phyloP scores from a whole-genome alignment of 2,888 invertebrate species.

The Eupithecia abbreviata region DNA sequence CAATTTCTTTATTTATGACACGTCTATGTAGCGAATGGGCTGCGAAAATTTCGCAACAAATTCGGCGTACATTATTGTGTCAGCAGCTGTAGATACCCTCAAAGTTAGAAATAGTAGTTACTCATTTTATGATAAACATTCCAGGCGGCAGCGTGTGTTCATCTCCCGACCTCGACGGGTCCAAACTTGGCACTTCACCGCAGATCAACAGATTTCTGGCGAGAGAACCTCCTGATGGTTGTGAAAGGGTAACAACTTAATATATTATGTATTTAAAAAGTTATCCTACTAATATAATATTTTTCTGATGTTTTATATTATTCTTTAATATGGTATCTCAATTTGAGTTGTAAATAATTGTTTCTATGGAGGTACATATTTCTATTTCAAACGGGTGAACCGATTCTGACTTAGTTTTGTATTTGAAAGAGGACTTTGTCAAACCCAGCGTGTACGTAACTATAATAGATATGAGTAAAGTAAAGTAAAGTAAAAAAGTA shows the following conservation, averaged over 20 bases:
- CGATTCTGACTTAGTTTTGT: too few relatives aligned
- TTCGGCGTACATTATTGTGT: constrained; percentile 13
- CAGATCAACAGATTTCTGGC: constrained; percentile 93
- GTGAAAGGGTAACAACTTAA: constrained; percentile 86
- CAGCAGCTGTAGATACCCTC: neutral
- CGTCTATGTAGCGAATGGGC: neutral
- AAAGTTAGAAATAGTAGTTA: neutral
- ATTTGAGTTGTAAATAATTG: too few relatives aligned
- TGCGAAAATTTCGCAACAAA: constrained; percentile 11
- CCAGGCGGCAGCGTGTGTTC: constrained; percentile 90
- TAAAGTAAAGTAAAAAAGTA: too few relatives aligned
- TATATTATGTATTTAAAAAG: neutral
- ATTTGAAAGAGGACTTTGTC: neutral
- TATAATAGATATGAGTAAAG: too few relatives aligned
- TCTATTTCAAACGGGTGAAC: too few relatives aligned
- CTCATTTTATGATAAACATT: constrained; percentile 45
- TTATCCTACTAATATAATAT: too few relatives aligned
- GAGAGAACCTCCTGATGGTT: constrained; percentile 94
- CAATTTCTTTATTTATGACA: neutral
- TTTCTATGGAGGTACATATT: too few relatives aligned
- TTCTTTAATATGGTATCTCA: too few relatives aligned
- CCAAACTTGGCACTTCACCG: constrained; percentile 90
- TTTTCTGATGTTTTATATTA: too few relatives aligned
- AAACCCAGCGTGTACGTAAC: neutral
- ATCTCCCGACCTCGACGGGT: constrained; percentile 89